phyloP scores from a whole-genome alignment of 1,140 invertebrate genomes.

The Caenorhabditis remanei region DNA sequence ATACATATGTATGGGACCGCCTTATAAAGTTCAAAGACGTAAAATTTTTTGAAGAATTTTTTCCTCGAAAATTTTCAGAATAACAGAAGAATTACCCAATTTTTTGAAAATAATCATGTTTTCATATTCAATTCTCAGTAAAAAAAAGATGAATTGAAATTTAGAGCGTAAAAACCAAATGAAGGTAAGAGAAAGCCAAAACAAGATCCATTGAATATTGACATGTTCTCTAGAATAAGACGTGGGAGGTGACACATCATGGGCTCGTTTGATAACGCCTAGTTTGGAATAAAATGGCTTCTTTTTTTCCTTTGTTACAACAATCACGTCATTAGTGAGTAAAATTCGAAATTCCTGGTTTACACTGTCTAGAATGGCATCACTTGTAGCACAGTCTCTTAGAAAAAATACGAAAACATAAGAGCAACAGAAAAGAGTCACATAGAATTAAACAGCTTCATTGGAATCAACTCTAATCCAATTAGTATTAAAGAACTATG shows the following conservation, averaged over 20 bases:
- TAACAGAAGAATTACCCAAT: background rate
- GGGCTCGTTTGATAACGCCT: too few relatives aligned
- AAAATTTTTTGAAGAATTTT: background rate
- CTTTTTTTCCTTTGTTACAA: background rate
- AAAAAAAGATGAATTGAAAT: background rate
- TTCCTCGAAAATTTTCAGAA: background rate
- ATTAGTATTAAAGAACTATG: slow-evolving; percentile 18
- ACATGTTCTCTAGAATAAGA: background rate
- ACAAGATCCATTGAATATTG: background rate
- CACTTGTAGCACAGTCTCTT: too few relatives aligned
- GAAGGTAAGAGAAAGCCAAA: background rate
- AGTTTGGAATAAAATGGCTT: background rate
- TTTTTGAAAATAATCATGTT: background rate
- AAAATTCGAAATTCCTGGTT: too few relatives aligned
- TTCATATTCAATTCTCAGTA: background rate
- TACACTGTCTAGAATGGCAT: too few relatives aligned
- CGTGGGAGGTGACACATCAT: background rate
- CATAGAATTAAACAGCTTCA: too few relatives aligned
- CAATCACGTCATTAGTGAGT: too few relatives aligned
- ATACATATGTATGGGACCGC: background rate
- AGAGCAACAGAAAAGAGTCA: too few relatives aligned
- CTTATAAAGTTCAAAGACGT: slow-evolving; percentile 12
- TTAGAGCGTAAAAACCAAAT: background rate
- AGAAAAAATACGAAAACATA: too few relatives aligned
- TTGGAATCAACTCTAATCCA: background rate